Evolutionary conservation across 2,797 vertebrate species (phyloP), one percentile per base, ranked within the genome.

Genomic region (Tenualosa thibaudeaui): DNA sequence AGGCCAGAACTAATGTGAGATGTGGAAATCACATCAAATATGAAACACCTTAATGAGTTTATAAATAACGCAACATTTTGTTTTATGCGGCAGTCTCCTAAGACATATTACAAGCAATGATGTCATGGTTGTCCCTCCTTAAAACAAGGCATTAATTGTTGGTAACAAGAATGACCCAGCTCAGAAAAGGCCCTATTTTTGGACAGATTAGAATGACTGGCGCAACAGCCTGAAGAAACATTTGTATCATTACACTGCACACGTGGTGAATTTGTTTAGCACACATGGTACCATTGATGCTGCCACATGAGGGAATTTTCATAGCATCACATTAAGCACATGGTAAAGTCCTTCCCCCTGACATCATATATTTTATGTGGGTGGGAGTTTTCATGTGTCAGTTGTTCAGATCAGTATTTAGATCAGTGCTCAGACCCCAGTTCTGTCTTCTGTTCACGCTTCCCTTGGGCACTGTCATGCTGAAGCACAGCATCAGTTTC

Each of bases 1-100:
- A 78, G 71, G 71, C 71, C 40, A 46, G 71, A 78, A 46, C 71
- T 43, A 78, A 78, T 46, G 71, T 40, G 43, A 46, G 71, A 43
- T 78, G 71, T 43, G 71, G 71, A 43, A 19, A 78, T 40, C 40
- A 46, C 71, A 78, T 78, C 71, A 78, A 78, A 78, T 78, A 78
- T 78, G 71, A 46, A 78, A 46, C 71, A 78, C 71, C 71, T 78
- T 78, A 78, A 78, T 78, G 71, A 78, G 71, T 40, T 78, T 78
- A 43, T 78, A 78, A 43, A 78, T 78, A 78, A 78, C 17, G 40
- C 37, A 78, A 3, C 19, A 17, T 78, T 78, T 46, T 78, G 40
- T 78, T 46, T 46, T 22, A 78, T 78, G 71, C 46, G 71, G 40
- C 71, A 78, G 37, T 37, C 17, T 7, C 15, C 71, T 78, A 46